A percentile compares a stretch with the other conserved stretches of the same genome.
Evolutionary conservation across 2,888 invertebrate genomes (phyloP).

Genomic region (Heterodera filipjevi): DNA sequence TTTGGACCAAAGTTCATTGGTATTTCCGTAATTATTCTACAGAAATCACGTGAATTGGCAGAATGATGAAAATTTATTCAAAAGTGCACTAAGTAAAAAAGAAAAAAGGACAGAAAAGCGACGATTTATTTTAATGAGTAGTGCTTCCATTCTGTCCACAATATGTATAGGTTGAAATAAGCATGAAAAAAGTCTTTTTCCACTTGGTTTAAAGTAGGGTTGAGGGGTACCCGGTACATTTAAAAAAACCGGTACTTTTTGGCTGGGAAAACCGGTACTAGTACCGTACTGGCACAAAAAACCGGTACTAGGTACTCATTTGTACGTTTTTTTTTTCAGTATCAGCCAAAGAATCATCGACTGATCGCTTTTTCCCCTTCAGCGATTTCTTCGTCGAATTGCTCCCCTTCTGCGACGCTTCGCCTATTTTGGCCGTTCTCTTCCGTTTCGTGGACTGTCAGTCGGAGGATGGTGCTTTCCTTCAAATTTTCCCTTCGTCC

Average conservation of each 20-base stretch:
- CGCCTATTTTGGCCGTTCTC: conserved; percentile 19
- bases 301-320: too few species aligned
- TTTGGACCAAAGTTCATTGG: not conserved
- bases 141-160: too few species aligned
- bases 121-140: not conserved
- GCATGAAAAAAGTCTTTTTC: too few species aligned
- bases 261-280: too few species aligned
- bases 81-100: not conserved
- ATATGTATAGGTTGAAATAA: too few species aligned
- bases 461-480: not conserved
- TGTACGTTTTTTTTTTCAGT: too few species aligned
- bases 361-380: not conserved
- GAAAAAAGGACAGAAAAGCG: not conserved
- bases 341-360: too few species aligned
- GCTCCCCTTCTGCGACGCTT: conserved; percentile 15
- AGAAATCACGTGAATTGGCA: not conserved
- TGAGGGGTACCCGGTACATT: too few species aligned
- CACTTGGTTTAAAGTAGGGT: too few species aligned
- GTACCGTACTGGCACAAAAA: too few species aligned
- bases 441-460: conserved; percentile 29
- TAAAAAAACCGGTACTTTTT: too few species aligned
- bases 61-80: not conserved
- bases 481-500: conserved; percentile 34
- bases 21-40: not conserved
- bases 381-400: conserved; percentile 38